Base-by-base conservation (phyloP, 2,797 vertebrate genomes). In the Danio aesculapii region DNA sequence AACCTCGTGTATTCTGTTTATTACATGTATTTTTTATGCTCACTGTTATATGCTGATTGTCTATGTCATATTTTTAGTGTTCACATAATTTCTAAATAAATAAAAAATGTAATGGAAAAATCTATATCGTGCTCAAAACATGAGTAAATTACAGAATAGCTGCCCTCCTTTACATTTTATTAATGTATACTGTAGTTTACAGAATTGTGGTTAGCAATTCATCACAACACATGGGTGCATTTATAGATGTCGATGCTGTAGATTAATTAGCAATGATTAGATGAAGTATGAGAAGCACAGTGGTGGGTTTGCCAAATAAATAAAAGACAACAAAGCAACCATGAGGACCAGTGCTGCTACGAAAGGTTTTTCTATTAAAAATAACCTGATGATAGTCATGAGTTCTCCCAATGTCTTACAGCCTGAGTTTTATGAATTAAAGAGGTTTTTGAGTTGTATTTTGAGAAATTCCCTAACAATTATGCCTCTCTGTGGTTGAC, bases 381-480 rank as follows among this genome's bases (percentile, higher is more conserved):
- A 69, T 3, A 14, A 49, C 66, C 55, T 59, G 50, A 6, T 70
- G 57, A 71, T 72, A 50, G 43, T 81, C 55, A 53, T 44, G 44
- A 75, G 70, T 80, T 53, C 17, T 44, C 13, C 30, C 74, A 41
- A 64, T 11, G 52, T 72, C 19, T 69, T 43, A 13, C 44, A 86
- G 81, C 47, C 78, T 67, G 19, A 83, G 17, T 8, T 72, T 11
- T 79, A 84, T 39, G 79, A 75, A 61, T 81, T 70, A 64, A 58
- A 87, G 14, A 78, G 58, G 8, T 53, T 68, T 30, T 30, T 30
- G 30, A 75, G 79, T 50, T 87, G 81, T 85, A 49, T 83, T 6
- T 50, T 79, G 6, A 81, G 41, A 81, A 72, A 30, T 30, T 83
- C 6, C 41, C 75, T 19, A 81, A 81, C 62, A 72, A 72, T 39